Evolutionary conservation across 2,113 vertebrate genomes (phyloP), one percentile per base, ranked within the genome.

Genomic region (Poecile atricapillus): DNA sequence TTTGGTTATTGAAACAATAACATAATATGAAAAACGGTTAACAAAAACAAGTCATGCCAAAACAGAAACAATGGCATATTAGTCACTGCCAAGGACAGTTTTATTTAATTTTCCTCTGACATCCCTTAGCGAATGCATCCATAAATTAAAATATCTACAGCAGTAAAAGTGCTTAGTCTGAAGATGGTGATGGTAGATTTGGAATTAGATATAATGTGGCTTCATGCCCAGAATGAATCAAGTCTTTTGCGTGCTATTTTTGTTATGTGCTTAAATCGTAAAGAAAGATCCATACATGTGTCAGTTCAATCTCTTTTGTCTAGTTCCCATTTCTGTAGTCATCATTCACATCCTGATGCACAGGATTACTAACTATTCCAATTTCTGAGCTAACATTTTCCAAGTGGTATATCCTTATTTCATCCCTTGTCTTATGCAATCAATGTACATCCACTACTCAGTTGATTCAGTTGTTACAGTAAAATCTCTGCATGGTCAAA

Each of bases 91-190:
- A 83, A 83, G 11, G 46, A 46, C 27, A 81, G 23, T 68, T 91
- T 84, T 91, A 55, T 89, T 94, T 88, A 43, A 94, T 95, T 94
- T 94, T 59, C 27, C 21, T 90, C 59, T 94, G 70, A 78, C 56
- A 67, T 59, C 16, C 75, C 31, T 67, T 80, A 79, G 17, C 20
- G 93, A 95, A 90, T 76, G 37, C 50, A 88, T 89, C 53, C 35
- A 60, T 84, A 90, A 95, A 90, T 93, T 46, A 82, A 83, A 93
- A 76, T 86, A 81, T 33, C 24, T 90, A 52, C 23, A 56, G 35
- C 47, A 75, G 60, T 71, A 84, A 25, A 89, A 94, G 85, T 52
- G 41, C 70, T 90, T 64, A 63, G 62, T 31, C 39, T 78, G 50
- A 68, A 64, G 65, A 76, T 90, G 33, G 15, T 71, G 53, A 87